Evolutionary conservation across 1,140 invertebrate genomes (phyloP), one percentile per base, ranked within the genome.

Genomic region (Elymnias hypermnestra): DNA sequence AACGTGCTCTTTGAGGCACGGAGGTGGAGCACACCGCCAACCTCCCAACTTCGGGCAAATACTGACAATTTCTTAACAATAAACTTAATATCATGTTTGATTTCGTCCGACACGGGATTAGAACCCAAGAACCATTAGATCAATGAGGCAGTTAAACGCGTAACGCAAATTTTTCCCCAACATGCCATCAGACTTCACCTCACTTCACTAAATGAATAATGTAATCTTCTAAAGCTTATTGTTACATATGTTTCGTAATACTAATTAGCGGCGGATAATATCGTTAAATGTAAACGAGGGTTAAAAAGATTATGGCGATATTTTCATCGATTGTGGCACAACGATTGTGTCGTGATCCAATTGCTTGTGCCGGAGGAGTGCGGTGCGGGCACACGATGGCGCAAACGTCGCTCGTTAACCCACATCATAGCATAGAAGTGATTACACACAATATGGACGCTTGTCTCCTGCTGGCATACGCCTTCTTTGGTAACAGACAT

Each of bases 361-460:
- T 62, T 56, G 53, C 35, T 57, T 31, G 43, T 49, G 40, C 37
- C 37, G 44, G 49, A 28, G 22, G 35, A 28, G 33, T 44, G 51
- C 39, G 29, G 56, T 49, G 54, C 35, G 47, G 22, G 61, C 50
- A 46, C 46, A 40, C 33, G 36, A 37, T 73, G 68, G 57, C 63
- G 72, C 64, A 75, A 62, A 72, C 72, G 70, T 73, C 47, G 57
- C 64, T 77, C 73, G 73, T 75, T 77, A 75, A 75, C 76, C 73
- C 72, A 75, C 73, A 77, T 77, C 35, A 45, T 36, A 51, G 42
- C 52, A 36, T 52, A 61, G 45, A 59, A 57, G 63, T 69, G 54
- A 64, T 17, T 33, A 33, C 15, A 31, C 12, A 17, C 14, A 17
- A 15, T 17, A 15, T 33, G 31, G 31, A 33, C 31, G 40, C 21